Evolutionary conservation across 2,888 invertebrate species (phyloP).

Genomic region (Protula sp.): DNA sequence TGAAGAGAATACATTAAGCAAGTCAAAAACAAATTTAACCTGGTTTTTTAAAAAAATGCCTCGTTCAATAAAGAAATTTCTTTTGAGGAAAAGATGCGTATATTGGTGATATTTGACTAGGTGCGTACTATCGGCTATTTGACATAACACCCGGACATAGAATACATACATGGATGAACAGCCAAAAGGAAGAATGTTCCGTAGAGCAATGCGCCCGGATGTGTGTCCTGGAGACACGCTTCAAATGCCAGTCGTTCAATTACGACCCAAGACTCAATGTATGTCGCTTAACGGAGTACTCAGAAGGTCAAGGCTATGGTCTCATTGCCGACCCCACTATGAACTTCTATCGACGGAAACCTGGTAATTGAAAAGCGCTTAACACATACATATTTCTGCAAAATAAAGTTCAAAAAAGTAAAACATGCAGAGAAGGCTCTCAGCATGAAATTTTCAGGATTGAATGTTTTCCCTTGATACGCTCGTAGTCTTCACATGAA

Average conservation of each 20-base stretch:
- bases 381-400: too few species aligned
- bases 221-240: conserved; percentile 41
- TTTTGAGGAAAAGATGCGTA: too few species aligned
- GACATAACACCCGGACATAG: conserved; percentile 30
- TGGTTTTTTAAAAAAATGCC: too few species aligned
- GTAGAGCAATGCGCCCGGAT: conserved; percentile 45
- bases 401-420: too few species aligned
- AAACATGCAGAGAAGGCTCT: too few species aligned
- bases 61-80: too few species aligned
- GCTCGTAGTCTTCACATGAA: background rate
- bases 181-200: conserved; percentile 33
- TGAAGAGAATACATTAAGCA: too few species aligned
- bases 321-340: conserved; percentile 30
- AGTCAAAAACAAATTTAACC: too few species aligned
- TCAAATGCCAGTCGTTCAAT: conserved; percentile 42
- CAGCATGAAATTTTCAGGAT: conserved; percentile 2
- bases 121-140: background rate
- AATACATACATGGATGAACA: conserved; percentile 36
- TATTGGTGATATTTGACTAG: too few species aligned
- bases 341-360: conserved; percentile 39
- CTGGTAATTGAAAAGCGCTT: too few species aligned
- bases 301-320: conserved; percentile 29
- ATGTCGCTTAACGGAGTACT: conserved; percentile 39
- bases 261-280: conserved; percentile 31
- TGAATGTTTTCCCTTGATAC: background rate